Conservation (phyloP, 2,113 vertebrate species). For the Ochotona curzoniae region DNA sequence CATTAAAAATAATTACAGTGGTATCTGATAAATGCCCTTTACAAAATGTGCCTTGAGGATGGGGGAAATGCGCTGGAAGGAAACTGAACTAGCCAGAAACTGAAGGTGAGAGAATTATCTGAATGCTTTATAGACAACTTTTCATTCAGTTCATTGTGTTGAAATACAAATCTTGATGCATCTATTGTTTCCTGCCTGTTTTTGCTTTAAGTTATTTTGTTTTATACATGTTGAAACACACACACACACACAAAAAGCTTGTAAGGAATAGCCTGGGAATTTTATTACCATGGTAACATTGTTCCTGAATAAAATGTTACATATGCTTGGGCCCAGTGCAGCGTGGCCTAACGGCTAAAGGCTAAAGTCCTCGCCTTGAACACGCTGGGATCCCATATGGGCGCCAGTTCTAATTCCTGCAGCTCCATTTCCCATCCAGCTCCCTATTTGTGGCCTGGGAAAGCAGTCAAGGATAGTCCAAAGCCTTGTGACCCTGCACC, state of each 20-base stretch:
- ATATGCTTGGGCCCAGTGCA: no score
- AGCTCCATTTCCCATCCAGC: no score
- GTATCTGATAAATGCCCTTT: neutral
- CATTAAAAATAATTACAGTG: no score
- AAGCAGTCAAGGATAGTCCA: no score
- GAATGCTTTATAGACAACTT: neutral
- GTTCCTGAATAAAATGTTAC: neutral
- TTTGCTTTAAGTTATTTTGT: neutral
- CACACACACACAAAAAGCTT: neutral
- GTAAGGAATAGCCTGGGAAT: neutral
- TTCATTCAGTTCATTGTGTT: neutral
- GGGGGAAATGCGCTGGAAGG: neutral
- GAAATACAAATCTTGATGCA: conserved; percentile 18
- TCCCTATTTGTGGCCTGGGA: no score
- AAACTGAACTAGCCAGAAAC: neutral
- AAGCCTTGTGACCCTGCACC: no score
- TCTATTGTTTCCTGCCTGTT: neutral
- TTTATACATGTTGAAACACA: neutral
- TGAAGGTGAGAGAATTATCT: neutral
- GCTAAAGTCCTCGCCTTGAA: no score
- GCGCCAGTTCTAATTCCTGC: no score
- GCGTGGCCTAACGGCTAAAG: no score
- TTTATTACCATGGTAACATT: neutral
- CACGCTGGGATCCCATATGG: no score
- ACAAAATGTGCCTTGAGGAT: neutral